Base-by-base conservation (phyloP, 1,140 invertebrate genomes). In the Yoshiicerus persimilis region DNA sequence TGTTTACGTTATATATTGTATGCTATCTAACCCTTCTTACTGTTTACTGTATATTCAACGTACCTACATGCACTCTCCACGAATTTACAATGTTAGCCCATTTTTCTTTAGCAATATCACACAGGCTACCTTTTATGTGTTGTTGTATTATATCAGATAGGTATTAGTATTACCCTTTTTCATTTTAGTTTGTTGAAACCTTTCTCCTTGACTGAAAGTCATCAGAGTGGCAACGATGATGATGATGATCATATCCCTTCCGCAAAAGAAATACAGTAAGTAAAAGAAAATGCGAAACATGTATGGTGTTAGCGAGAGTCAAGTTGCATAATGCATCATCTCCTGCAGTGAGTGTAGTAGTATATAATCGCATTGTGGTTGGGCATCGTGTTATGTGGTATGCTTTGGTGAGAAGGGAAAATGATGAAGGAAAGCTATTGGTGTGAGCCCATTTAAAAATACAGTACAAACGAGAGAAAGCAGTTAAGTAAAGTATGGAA, bases 261-360 rank as follows among this genome's bases (percentile, higher is more conserved):
- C 75, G 75, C 20, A 38, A 80, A n/a, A 30, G 9, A 70, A 70
- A 70, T 38, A 20, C 77, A 30, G 38, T 39, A 83, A 47, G 23
- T 39, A 84, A 84, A 84, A 84, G 41, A 23, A 84, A 84, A 56
- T 47, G 83, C 38, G 23, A 47, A 30, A 84, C 27, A 47, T 27
- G 38, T 20, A 47, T 70, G 66, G 30, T 70, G 30, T 16, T 10
- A 39, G 1, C 4, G 4, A 75, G 9, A 75, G 25, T 38, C 41
- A 41, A 84, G 83, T 84, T 84, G 83, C 38, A 84, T 84, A 27
- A 84, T 56, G 41, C 83, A 80, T 80, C 75, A 80, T 36, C 75
- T 80, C 75, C 75, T 36, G 32, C 75, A 36, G 75, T 36, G 75
- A 36, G 75, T 36, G 75, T 38, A 38, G 30, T n/a, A 38, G 13